A percentile compares a stretch with the other conserved stretches of the same genome.
Evolutionary conservation across 2,888 invertebrate genomes (phyloP).

Genomic region (Chymomyza procnemis): DNA sequence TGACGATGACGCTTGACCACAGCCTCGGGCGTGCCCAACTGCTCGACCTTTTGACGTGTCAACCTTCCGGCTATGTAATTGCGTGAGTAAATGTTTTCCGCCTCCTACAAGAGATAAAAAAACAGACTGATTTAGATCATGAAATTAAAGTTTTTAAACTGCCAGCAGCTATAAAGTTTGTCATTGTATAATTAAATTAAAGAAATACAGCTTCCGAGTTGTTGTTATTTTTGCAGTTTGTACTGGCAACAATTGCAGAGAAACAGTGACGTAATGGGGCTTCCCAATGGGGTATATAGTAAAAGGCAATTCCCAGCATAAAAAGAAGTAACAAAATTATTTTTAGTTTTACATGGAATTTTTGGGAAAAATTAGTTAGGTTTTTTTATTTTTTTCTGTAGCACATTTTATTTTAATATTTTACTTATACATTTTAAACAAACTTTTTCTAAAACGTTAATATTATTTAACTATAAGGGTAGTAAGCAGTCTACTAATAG

Average conservation of each 20-base stretch:
- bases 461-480: too few species aligned
- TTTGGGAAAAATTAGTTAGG: too few species aligned
- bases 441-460: too few species aligned
- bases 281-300: too few species aligned
- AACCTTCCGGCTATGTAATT: slow-evolving; percentile 73
- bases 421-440: too few species aligned
- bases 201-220: neutral
- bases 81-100: slow-evolving; percentile 69
- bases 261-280: too few species aligned
- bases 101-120: slow-evolving; percentile 50
- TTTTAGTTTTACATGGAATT: too few species aligned
- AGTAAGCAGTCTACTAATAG: too few species aligned
- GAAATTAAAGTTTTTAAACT: neutral
- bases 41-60: slow-evolving; percentile 72
- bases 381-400: too few species aligned
- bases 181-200: neutral
- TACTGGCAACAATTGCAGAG: neutral
- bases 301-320: too few species aligned
- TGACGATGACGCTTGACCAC: slow-evolving; percentile 67
- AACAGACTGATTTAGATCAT: neutral
- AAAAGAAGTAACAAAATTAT: too few species aligned
- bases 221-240: neutral
- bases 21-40: slow-evolving; percentile 72
- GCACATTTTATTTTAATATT: too few species aligned
- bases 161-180: neutral